Evolutionary conservation across 2,113 vertebrate genomes (phyloP), one percentile per base, ranked within the genome.

Genomic region (Micronycteris hirsuta): DNA sequence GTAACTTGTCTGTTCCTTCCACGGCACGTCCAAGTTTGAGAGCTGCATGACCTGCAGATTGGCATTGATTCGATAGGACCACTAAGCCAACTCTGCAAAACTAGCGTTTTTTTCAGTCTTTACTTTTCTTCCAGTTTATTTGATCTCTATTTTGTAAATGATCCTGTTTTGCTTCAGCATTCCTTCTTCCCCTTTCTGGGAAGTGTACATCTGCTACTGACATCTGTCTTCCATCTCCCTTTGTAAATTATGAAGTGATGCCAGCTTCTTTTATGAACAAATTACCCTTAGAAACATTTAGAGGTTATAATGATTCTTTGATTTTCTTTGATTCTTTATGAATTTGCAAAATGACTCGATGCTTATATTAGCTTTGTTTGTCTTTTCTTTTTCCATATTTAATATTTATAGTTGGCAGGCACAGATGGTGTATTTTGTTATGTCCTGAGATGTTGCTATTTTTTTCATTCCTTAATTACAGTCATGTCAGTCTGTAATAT

Each of bases 271-370:
- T 95, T 97, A 96, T 97, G 91, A 97, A 94, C 89, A 97, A 97
- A 97, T 96, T 97, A 97, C 52, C 63, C 83, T 93, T 96, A 95
- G 91, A 97, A 97, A 52, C 41, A 95, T 94, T 97, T 96, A 96
- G 93, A 96, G 45, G 54, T 70, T 93, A 91, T 96, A 94, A 96
- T 95, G 87, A 91, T 91, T 96, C 95, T 95, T 97, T 97, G 90
- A 97, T 97, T 98, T 97, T 86, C 73, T 97, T 96, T 97, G 95
- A 95, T 86, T 97, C 90, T 97, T 97, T 97, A 95, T 96, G 95
- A 95, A 97, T 96, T 97, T 97, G 28, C 73, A 95, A 97, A 97
- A 96, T 96, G 89, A 89, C 63, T 94, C 1, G 8, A 91, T 94
- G 92, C 91, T 96, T 97, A 81, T 97, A 97, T 96, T 97, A 97